phyloP scores from a whole-genome alignment of 2,888 invertebrate genomes.

The Machimus rusticus region DNA sequence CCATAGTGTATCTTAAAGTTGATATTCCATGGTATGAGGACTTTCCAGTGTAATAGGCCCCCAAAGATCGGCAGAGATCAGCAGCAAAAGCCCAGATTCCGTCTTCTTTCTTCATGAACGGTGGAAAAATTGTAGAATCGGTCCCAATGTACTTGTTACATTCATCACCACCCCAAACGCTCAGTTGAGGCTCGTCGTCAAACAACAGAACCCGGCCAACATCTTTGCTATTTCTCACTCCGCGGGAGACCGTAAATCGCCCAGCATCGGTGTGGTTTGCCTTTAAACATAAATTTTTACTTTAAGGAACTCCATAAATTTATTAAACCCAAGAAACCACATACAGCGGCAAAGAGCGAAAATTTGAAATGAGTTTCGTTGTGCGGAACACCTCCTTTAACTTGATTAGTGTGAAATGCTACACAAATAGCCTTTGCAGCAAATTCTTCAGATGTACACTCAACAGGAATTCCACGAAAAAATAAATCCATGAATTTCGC shows the following conservation, averaged over 20 bases:
- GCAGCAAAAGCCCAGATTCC: conserved; percentile 74
- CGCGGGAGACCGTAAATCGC: conserved; percentile 76
- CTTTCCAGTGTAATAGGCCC: conserved; percentile 67
- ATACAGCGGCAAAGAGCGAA: conserved; percentile 76
- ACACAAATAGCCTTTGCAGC: conserved; percentile 76
- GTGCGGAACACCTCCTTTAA: conserved; percentile 64
- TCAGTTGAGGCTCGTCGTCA: conserved; percentile 69
- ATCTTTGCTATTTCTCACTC: conserved; percentile 71
- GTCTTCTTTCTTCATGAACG: conserved; percentile 71
- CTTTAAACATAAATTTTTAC: conserved; percentile 61
- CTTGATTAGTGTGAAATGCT: conserved; percentile 68
- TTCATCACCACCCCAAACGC: conserved; percentile 70
- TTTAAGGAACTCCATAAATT: not conserved
- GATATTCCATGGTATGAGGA: conserved; percentile 71
- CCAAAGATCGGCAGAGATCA: conserved; percentile 78
- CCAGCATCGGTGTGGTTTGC: conserved; percentile 76
- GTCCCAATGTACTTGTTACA: conserved; percentile 82
- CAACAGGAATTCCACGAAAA: conserved; percentile 74
- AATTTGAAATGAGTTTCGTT: conserved; percentile 72
- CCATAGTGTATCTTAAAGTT: conserved; percentile 73
- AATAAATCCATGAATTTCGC: conserved; percentile 74
- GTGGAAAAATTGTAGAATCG: conserved; percentile 86
- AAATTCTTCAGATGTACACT: conserved; percentile 76
- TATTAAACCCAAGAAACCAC: conserved; percentile 50
- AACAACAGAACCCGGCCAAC: conserved; percentile 76